Base-by-base conservation (phyloP, 2,797 vertebrate species). In the Sebastes flavidus region DNA sequence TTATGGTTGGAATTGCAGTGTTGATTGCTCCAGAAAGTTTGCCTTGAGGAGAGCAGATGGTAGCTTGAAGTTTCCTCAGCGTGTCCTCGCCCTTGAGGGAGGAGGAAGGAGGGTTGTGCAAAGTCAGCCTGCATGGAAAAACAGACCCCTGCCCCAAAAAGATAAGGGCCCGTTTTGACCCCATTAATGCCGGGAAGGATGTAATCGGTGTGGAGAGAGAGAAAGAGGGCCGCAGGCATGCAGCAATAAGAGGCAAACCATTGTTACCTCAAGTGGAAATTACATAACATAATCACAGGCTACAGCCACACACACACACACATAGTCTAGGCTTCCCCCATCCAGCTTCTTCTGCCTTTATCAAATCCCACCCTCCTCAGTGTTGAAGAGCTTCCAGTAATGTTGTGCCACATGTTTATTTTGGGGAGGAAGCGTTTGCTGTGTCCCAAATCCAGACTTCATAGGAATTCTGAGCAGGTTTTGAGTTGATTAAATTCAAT, bases 91-190 rank as follows among this genome's bases (percentile, higher is more conserved):
- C 59, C 82, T 82, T 36, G 14, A 76, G 65, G 63, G 65, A n/a
- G 11, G 54, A 72, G 58, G 49, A 70, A 74, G 58, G 56, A 80
- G 73, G 29, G 46, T 71, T 58, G 49, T 61, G 82, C 62, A 32
- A 34, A 72, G 82, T 72, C 54, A 34, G 52, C 73, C 52, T 32
- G 59, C 30, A 16, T 73, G 79, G 62, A 65, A 82, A 75, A 82
- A 34, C 61, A 77, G 62, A 82, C 73, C 83, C 54, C 71, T 85
- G 89, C 69, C 87, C 68, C 58, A 52, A 86, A 86, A 72, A 84
- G 89, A 92, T 90, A 84, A 88, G 85, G 16, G 30, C 62, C 20
- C 4, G 5, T 24, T 80, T 77, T 88, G 82, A 91, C 87, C 82
- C 75, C 69, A 62, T 85, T 91, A 87, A 73, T 78, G 59, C 27